A percentile compares a stretch with the other conserved stretches of the same genome.
phyloP scores from a whole-genome alignment of 1,140 invertebrate species.

The Heliconius melpomene region DNA sequence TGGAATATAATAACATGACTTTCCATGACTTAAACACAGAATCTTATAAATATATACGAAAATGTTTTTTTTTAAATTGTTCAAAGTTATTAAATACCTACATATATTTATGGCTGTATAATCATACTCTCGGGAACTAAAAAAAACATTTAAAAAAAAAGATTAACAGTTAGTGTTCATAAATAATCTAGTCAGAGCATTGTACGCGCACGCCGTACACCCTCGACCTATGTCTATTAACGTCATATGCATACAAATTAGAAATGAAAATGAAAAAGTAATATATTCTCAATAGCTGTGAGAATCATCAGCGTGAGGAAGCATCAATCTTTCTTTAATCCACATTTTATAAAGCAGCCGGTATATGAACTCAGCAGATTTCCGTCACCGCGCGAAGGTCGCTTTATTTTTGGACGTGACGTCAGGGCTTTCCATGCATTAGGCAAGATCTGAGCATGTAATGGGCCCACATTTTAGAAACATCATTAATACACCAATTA shows the following conservation, averaged over 20 bases:
- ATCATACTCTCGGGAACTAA: background rate
- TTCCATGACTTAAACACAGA: too few relatives aligned
- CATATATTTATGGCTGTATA: too few relatives aligned
- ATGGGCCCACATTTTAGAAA: slow-evolving; percentile 20
- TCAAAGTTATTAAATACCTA: too few relatives aligned
- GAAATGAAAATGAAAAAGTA: slow-evolving; percentile 12
- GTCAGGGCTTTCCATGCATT: slow-evolving; percentile 65
- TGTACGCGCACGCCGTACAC: background rate
- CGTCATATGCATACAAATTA: slow-evolving; percentile 14
- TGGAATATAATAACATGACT: too few relatives aligned
- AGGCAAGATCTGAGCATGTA: slow-evolving; percentile 33
- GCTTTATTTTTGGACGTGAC: slow-evolving; percentile 62
- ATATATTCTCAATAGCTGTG: background rate
- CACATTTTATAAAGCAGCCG: slow-evolving; percentile 49
- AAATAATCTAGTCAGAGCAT: background rate
- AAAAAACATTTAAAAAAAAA: background rate
- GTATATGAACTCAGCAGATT: slow-evolving; percentile 58
- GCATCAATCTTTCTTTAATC: slow-evolving; percentile 56
- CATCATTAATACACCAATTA: background rate
- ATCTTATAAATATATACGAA: too few relatives aligned
- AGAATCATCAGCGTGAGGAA: too few relatives aligned
- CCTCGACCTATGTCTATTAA: slow-evolving; percentile 12
- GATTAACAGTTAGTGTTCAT: background rate
- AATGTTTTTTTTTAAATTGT: too few relatives aligned
- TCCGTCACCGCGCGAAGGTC: slow-evolving; percentile 64